These are phyloP conservation scores for Takifugu ocellatus DNA, from an alignment of 2,797 vertebrate genomes.

Conservation along the genomic window DNA sequence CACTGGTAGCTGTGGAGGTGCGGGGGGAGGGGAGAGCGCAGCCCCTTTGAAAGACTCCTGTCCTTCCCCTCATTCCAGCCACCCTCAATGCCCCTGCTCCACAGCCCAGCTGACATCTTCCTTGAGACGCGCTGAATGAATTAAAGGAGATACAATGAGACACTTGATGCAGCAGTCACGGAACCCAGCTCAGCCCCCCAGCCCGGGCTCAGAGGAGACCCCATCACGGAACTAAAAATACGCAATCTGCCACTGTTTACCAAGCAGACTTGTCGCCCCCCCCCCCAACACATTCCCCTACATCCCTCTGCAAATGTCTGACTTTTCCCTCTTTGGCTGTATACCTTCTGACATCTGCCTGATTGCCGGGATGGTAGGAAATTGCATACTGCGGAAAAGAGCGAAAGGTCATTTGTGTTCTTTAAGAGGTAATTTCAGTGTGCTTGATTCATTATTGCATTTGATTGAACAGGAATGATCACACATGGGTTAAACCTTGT, in stretches of 20 bases:
- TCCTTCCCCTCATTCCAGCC: constrained; percentile 66
- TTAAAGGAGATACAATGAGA: constrained; percentile 97
- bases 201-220: constrained; percentile 83
- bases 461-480: constrained; percentile 27
- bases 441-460: constrained; percentile 17
- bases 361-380: constrained; percentile 70
- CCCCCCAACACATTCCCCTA: constrained; percentile 20
- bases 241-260: constrained; percentile 86
- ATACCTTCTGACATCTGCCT: constrained; percentile 8
- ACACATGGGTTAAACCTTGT: constrained; percentile 19
- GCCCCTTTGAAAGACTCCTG: constrained; percentile 88
- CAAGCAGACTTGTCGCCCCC: constrained; percentile 74
- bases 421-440: constrained; percentile 8
- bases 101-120: constrained; percentile 98
- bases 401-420: constrained; percentile 13
- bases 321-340: constrained; percentile 42
- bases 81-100: constrained; percentile 67
- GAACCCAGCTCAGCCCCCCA: constrained; percentile 75
- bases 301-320: constrained; percentile 40
- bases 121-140: constrained; percentile 94
- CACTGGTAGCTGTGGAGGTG: constrained; percentile 79
- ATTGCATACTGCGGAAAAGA: constrained; percentile 16
- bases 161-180: constrained; percentile 98
- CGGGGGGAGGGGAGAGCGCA: constrained; percentile 66
- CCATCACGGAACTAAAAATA: constrained; percentile 84